Conservation (phyloP, 2,113 vertebrate genomes). For the Narcine bancroftii region DNA sequence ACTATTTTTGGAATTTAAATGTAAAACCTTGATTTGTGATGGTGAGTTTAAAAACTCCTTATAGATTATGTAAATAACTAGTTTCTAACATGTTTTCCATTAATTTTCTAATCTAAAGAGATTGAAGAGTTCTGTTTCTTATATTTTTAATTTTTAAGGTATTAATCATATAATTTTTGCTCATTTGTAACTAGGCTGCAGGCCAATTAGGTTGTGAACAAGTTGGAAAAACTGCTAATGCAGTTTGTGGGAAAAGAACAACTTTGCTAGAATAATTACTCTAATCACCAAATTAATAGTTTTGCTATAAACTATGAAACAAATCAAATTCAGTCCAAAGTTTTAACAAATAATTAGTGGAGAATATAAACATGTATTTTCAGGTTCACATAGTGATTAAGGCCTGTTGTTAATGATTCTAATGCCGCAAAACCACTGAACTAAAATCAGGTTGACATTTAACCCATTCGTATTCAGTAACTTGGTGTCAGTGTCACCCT, state of each 20-base stretch:
- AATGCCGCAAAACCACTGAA: too few species aligned
- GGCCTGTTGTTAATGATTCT: background rate
- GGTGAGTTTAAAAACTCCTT: background rate
- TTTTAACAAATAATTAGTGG: background rate
- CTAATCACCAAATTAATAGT: background rate
- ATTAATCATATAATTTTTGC: background rate
- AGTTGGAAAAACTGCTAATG: background rate
- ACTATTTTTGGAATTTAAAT: background rate
- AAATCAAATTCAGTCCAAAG: background rate
- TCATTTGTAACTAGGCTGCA: background rate
- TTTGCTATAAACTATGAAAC: background rate
- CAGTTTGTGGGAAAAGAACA: background rate
- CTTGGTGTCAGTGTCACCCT: too few species aligned
- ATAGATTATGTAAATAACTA: background rate
- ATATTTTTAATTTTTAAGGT: background rate
- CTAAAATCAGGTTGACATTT: too few species aligned
- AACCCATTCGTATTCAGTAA: too few species aligned
- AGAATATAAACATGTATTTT: background rate
- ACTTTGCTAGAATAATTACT: background rate
- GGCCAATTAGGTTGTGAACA: background rate
- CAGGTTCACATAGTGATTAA: background rate
- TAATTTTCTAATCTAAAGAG: background rate
- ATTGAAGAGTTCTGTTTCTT: background rate
- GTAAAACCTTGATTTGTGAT: background rate
- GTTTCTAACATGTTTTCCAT: background rate